Conservation (phyloP, 2,888 invertebrate genomes). For the Eupithecia pulchellata region DNA sequence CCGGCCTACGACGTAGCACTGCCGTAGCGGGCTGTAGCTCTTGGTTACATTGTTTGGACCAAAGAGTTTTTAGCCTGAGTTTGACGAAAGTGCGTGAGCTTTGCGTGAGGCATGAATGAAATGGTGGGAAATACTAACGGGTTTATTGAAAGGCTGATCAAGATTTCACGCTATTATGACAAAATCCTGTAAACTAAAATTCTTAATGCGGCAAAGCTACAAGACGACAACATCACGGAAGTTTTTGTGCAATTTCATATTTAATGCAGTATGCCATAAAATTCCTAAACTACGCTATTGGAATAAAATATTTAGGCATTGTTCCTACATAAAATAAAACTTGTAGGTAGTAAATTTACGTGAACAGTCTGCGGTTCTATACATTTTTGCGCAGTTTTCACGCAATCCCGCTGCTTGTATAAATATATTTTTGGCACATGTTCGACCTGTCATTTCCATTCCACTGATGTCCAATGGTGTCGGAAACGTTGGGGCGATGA, state of each 20-base stretch:
- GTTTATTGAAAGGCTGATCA: neutral
- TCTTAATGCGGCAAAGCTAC: neutral
- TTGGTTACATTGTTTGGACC: conserved; percentile 28
- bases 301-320: neutral
- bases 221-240: neutral
- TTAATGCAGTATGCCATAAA: neutral
- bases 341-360: neutral
- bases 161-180: neutral
- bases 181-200: neutral
- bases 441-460: conserved; percentile 14
- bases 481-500: neutral
- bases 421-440: conserved; percentile 5
- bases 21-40: conserved; percentile 50
- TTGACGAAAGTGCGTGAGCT: conserved; percentile 3
- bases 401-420: neutral
- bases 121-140: neutral
- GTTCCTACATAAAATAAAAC: neutral
- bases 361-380: neutral
- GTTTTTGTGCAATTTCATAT: neutral
- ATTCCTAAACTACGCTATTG: neutral
- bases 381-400: neutral
- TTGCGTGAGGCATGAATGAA: neutral
- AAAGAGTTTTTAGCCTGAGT: conserved; percentile 6
- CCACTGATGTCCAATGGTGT: conserved; percentile 1
- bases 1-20: conserved; percentile 79